A percentile compares a stretch with the other conserved stretches of the same genome.
Evolutionary conservation across 1,140 invertebrate species (phyloP).

Genomic region (Sinella curviseta): DNA sequence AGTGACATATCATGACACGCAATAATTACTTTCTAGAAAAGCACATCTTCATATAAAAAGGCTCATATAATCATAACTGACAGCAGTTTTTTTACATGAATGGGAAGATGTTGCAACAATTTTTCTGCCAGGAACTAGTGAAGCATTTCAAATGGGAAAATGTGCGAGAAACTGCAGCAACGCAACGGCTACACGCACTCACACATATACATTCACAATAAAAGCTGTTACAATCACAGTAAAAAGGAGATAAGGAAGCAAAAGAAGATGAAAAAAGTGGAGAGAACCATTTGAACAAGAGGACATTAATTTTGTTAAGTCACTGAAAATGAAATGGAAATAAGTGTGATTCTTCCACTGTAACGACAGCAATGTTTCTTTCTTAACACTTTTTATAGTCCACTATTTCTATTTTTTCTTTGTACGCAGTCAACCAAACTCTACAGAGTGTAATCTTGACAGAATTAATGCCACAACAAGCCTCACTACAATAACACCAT

Average conservation of each 20-base stretch:
- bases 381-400: slow-evolving; percentile 12
- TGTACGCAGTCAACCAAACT: neutral
- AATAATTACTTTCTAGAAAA: no score
- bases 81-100: no score
- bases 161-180: no score
- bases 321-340: neutral
- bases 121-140: no score
- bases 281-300: neutral
- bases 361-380: slow-evolving; percentile 3
- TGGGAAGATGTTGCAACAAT: no score
- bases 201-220: no score
- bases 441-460: neutral
- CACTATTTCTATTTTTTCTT: neutral
- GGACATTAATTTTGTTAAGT: slow-evolving; percentile 1
- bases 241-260: neutral
- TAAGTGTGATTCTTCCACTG: neutral
- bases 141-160: no score
- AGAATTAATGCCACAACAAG: slow-evolving; percentile 7
- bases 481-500: neutral
- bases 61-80: no score
- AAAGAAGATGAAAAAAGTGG: no score
- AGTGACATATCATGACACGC: no score
- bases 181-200: no score
- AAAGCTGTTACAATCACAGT: neutral
- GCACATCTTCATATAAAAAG: no score